A percentile compares a stretch with the other conserved stretches of the same genome.
Conservation (phyloP, 2,797 vertebrate species). For the Sylvilagus floridanus region DNA sequence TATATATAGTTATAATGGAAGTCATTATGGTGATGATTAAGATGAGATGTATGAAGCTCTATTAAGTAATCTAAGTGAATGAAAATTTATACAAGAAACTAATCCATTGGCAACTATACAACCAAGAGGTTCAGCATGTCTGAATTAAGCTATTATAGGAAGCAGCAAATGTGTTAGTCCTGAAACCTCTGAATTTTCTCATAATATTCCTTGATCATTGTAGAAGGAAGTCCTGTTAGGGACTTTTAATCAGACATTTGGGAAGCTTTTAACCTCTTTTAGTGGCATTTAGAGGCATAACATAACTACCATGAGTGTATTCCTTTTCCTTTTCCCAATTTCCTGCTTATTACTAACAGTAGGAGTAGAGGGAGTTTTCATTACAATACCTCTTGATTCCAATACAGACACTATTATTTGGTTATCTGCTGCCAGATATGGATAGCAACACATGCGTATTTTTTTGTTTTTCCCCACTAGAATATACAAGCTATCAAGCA, state of each 20-base stretch:
- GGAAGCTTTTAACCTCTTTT: background rate
- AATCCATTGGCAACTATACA: background rate
- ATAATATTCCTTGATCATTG: background rate
- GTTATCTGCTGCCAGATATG: background rate
- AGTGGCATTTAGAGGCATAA: background rate
- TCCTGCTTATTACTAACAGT: background rate
- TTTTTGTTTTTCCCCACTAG: conserved; percentile 13
- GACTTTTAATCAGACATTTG: background rate
- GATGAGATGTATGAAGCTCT: background rate
- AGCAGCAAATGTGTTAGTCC: background rate
- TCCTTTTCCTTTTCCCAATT: background rate
- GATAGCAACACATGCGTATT: background rate
- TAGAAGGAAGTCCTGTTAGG: background rate
- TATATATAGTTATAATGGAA: background rate
- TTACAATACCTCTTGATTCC: background rate
- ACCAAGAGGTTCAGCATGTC: background rate
- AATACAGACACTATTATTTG: background rate
- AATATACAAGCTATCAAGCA: background rate
- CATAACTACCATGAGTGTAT: background rate
- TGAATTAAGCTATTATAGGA: background rate
- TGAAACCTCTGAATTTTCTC: background rate
- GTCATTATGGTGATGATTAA: background rate
- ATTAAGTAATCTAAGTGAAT: background rate
- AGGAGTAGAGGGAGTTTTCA: background rate
- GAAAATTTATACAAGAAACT: background rate